These are phyloP conservation scores for Anoplophora glabripennis DNA, from an alignment of 1,140 invertebrate genomes.

Conservation along the genomic window DNA sequence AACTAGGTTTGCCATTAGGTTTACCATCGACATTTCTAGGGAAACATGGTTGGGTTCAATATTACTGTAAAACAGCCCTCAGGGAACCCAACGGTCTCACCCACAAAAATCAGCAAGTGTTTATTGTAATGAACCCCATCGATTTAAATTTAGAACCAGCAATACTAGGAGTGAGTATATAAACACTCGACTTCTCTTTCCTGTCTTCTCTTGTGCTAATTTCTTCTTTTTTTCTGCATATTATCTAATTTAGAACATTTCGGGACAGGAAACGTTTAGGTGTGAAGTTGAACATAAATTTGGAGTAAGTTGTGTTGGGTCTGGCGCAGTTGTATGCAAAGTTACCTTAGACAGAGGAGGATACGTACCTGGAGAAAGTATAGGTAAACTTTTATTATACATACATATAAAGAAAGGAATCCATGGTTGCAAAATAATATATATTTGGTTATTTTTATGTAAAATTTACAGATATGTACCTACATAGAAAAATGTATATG, in stretches of 20 bases:
- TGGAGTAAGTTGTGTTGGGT: conserved; percentile 80
- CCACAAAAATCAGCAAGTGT: conserved; percentile 95
- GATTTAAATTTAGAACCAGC: conserved; percentile 89
- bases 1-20: conserved; percentile 84
- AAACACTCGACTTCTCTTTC: conserved; percentile 7
- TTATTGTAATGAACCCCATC: conserved; percentile 95
- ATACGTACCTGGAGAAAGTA: conserved; percentile 90
- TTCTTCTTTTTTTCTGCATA: conserved; percentile 19
- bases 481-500: too few species aligned
- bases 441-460: neutral
- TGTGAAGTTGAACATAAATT: conserved; percentile 88
- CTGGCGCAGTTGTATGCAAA: conserved; percentile 77
- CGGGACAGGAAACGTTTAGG: conserved; percentile 81
- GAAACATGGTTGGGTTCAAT: conserved; percentile 94
- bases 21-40: conserved; percentile 91
- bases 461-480: too few species aligned
- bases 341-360: conserved; percentile 86
- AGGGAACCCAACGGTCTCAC: conserved; percentile 85
- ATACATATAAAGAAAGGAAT: neutral
- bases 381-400: conserved; percentile 55
- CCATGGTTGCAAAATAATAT: too few species aligned
- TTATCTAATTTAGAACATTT: conserved; percentile 43
- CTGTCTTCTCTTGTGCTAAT: conserved; percentile 27
- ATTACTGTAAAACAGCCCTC: conserved; percentile 88
- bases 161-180: conserved; percentile 73